phyloP scores from a whole-genome alignment of 1,140 invertebrate species.

The Drosophila sp. region DNA sequence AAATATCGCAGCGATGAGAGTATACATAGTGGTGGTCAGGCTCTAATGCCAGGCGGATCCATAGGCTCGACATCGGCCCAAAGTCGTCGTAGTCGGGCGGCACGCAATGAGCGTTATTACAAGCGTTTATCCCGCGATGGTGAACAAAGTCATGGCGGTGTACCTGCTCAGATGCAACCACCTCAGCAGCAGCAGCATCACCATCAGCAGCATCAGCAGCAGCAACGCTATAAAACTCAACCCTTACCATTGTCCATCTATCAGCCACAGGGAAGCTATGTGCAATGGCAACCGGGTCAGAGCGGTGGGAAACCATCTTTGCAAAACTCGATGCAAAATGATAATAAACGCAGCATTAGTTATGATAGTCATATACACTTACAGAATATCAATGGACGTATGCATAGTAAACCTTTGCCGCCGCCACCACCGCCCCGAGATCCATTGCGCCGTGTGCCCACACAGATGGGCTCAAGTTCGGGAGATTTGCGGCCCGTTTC shows the following conservation, averaged over 20 bases:
- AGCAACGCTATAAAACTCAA: slow-evolving; percentile 75
- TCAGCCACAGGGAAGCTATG: slow-evolving; percentile 56
- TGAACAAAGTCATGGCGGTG: slow-evolving; percentile 85
- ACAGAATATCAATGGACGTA: slow-evolving; percentile 56
- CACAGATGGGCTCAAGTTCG: slow-evolving; percentile 53
- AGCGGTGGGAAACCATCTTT: slow-evolving; percentile 17
- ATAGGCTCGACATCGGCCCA: slow-evolving; percentile 21
- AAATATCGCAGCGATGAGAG: slow-evolving; percentile 88
- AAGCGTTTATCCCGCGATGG: slow-evolving; percentile 89
- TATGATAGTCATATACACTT: slow-evolving; percentile 79
- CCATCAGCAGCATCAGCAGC: slow-evolving; percentile 46
- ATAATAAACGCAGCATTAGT: slow-evolving; percentile 79
- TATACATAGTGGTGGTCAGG: slow-evolving; percentile 85
- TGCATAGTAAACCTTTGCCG: slow-evolving; percentile 83
- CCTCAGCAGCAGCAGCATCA: slow-evolving; percentile 17
- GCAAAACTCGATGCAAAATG: slow-evolving; percentile 68
- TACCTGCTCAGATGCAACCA: slow-evolving; percentile 32
- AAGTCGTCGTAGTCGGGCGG: slow-evolving; percentile 85
- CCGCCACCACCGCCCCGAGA: slow-evolving; percentile 89
- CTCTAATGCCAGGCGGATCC: slow-evolving; percentile 78
- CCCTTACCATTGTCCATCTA: slow-evolving; percentile 76
- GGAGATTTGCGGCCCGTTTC: slow-evolving; percentile 83
- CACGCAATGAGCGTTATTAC: slow-evolving; percentile 90
- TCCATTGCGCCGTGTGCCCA: slow-evolving; percentile 84
- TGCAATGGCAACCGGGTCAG: slow-evolving; percentile 68